phyloP scores from a whole-genome alignment of 1,140 invertebrate genomes.

The Macrobrachium rosenbergii region DNA sequence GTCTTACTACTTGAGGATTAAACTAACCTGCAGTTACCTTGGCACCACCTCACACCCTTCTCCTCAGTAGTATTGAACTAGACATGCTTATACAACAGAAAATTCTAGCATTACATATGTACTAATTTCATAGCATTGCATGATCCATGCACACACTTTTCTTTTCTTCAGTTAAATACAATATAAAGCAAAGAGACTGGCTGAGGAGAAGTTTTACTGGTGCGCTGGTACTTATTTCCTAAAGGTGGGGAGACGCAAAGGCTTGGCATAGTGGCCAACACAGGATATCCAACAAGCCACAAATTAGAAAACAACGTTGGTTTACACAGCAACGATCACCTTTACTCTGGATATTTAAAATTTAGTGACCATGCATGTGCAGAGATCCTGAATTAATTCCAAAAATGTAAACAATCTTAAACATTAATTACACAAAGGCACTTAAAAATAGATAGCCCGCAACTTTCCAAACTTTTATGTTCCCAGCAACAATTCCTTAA shows the following conservation, averaged over 20 bases:
- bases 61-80: conserved; percentile 14
- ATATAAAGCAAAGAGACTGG: no score
- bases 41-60: conserved; percentile 38
- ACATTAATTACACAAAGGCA: no score
- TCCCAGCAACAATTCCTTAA: no score
- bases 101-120: conserved; percentile 22
- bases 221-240: neutral
- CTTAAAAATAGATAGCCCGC: no score
- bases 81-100: conserved; percentile 23
- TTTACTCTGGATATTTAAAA: conserved; percentile 30
- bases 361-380: conserved; percentile 54
- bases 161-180: no score
- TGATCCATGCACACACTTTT: no score
- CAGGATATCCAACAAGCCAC: conserved; percentile 33
- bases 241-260: conserved; percentile 36
- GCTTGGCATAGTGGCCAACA: conserved; percentile 21
- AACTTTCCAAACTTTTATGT: neutral
- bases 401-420: neutral
- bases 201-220: no score
- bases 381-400: conserved; percentile 17
- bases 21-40: conserved; percentile 35
- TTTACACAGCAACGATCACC: conserved; percentile 36
- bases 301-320: conserved; percentile 49
- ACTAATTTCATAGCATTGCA: neutral
- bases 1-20: conserved; percentile 56